phyloP scores from a whole-genome alignment of 2,113 vertebrate species.

The Excalfactoria chinensis region DNA sequence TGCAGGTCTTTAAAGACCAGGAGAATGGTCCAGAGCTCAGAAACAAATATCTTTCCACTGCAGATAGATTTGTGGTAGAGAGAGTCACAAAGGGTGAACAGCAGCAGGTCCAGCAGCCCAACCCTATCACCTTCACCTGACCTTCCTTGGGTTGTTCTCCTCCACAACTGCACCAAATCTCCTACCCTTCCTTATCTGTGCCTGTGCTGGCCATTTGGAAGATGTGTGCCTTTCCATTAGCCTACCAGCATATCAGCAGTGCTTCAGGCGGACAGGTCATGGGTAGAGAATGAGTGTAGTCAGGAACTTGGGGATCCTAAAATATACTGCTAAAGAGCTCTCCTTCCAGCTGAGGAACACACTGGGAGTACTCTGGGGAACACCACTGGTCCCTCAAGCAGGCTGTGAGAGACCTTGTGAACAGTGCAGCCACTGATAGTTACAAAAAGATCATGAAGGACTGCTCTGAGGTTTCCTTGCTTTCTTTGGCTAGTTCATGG shows the following conservation, averaged over 20 bases:
- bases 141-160: not conserved
- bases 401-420: not conserved
- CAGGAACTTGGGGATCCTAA: not conserved
- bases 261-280: not conserved
- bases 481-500: not conserved
- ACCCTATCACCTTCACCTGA: rapidly evolving
- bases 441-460: not conserved
- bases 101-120: not conserved
- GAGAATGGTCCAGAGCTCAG: not conserved
- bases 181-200: not conserved
- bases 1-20: not conserved
- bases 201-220: not conserved
- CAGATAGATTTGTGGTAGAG: not conserved
- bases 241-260: not conserved
- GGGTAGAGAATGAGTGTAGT: not conserved
- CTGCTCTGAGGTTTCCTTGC: not conserved
- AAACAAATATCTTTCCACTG: not conserved
- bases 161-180: rapidly evolving
- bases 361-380: not conserved
- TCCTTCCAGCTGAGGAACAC: not conserved
- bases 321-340: not conserved
- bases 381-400: not conserved
- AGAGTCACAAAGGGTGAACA: not conserved
- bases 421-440: not conserved
- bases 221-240: not conserved